Conservation (phyloP, 1,140 invertebrate species). For the Drosophila pseudoobscura region DNA sequence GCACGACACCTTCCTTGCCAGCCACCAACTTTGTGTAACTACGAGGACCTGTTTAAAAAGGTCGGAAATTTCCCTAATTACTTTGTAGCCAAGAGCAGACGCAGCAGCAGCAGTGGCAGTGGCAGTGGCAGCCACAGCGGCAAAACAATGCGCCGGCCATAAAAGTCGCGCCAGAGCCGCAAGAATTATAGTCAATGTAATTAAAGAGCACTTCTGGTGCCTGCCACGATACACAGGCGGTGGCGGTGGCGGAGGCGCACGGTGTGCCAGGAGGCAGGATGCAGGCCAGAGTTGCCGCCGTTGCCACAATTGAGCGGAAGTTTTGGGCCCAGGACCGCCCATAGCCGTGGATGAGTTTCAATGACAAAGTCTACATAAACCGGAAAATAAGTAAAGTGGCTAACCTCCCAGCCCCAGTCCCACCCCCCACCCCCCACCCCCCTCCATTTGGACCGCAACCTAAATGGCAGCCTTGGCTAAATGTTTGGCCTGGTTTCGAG, state of each 20-base stretch:
- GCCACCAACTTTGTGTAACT: neutral
- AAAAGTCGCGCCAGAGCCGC: conserved; percentile 75
- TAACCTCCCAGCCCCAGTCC: conserved; percentile 21
- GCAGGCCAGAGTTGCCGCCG: conserved; percentile 43
- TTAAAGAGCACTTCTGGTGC: conserved; percentile 69
- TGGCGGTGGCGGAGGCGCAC: neutral
- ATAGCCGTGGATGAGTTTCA: conserved; percentile 53
- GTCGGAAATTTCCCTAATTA: conserved; percentile 76
- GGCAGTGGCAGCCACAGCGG: neutral
- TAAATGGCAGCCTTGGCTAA: conserved; percentile 58
- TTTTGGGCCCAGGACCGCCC: conserved; percentile 39
- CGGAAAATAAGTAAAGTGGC: conserved; percentile 78
- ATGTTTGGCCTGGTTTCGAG: conserved; percentile 56
- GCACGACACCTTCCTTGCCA: too few species aligned
- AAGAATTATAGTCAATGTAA: conserved; percentile 80
- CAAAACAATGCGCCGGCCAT: conserved; percentile 61
- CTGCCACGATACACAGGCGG: conserved; percentile 41
- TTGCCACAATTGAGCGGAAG: conserved; percentile 72
- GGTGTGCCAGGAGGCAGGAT: conserved; percentile 18
- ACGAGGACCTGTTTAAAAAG: conserved; percentile 64
- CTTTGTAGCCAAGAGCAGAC: conserved; percentile 65
- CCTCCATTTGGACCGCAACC: conserved; percentile 38
- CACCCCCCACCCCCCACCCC: neutral
- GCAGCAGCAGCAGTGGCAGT: conserved; percentile 1
- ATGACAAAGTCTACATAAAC: conserved; percentile 78